Percentiles rank a stretch among this genome's conserved stretches.
phyloP scores from a whole-genome alignment of 2,113 vertebrate species.

The Philantomba maxwellii region DNA sequence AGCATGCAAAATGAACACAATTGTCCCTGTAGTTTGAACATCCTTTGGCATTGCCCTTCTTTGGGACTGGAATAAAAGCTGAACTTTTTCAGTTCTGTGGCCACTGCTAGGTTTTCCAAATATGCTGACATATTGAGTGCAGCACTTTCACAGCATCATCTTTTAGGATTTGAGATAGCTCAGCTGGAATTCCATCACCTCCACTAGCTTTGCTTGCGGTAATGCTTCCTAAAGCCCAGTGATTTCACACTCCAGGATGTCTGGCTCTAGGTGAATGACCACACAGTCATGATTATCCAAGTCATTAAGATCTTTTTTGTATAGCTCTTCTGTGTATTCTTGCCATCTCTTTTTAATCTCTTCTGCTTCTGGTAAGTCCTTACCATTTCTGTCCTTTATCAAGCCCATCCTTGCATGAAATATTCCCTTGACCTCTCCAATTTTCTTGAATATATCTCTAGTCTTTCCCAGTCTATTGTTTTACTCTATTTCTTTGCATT shows the following conservation, averaged over 20 bases:
- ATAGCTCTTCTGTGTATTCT: not conserved
- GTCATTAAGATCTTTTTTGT: not conserved
- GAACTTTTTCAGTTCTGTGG: not conserved
- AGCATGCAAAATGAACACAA: not conserved
- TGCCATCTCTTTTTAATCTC: not conserved
- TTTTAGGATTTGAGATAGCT: not conserved
- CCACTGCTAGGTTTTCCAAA: not conserved
- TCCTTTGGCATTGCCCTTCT: not conserved
- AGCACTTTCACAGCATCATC: not conserved
- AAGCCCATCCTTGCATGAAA: not conserved
- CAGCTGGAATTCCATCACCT: not conserved
- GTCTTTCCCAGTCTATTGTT: not conserved
- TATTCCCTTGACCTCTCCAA: not conserved
- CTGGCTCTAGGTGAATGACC: not conserved
- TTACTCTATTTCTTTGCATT: not conserved
- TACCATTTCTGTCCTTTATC: not conserved
- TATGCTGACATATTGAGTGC: not conserved
- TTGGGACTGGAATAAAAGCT: not conserved
- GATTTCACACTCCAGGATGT: not conserved
- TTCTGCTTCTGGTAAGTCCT: not conserved
- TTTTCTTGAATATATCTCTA: not conserved
- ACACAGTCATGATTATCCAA: fast-evolving
- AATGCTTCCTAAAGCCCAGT: not conserved
- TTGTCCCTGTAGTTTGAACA: not conserved
- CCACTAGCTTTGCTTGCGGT: not conserved